phyloP scores from a whole-genome alignment of 2,888 invertebrate genomes.

The Allygus modestus region DNA sequence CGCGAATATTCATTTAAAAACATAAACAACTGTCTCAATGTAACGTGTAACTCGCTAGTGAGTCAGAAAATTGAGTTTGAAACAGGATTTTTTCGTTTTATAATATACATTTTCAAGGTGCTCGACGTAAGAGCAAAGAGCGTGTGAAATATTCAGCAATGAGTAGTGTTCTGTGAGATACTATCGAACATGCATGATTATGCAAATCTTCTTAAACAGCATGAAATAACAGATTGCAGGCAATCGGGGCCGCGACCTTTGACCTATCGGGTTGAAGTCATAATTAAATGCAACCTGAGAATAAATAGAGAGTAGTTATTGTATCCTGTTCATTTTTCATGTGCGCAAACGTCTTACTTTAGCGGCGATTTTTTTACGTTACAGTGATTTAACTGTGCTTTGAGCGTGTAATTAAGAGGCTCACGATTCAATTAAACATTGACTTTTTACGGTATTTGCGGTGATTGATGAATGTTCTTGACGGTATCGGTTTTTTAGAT shows the following conservation, averaged over 20 bases:
- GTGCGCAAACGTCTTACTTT: not conserved
- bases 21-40: too few relatives aligned
- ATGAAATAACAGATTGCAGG: slow-evolving; percentile 27
- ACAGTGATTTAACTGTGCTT: too few relatives aligned
- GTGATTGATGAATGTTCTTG: too few relatives aligned
- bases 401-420: not conserved
- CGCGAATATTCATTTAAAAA: too few relatives aligned
- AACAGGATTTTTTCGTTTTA: too few relatives aligned
- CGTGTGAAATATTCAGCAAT: slow-evolving; percentile 11
- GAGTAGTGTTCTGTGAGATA: slow-evolving; percentile 6
- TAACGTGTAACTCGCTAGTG: too few relatives aligned
- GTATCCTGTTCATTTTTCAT: not conserved
- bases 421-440: too few relatives aligned
- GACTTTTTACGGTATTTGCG: too few relatives aligned
- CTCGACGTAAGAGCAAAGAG: not conserved
- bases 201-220: slow-evolving; percentile 17
- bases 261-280: not conserved
- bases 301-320: not conserved
- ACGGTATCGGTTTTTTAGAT: too few relatives aligned
- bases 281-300: slow-evolving; percentile 14
- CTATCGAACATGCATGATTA: not conserved
- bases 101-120: too few relatives aligned
- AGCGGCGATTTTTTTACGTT: not conserved
- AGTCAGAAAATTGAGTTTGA: too few relatives aligned
- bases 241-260: not conserved